Evolutionary conservation across 2,797 vertebrate genomes (phyloP), one percentile per base, ranked within the genome.

Genomic region (Manis javanica): DNA sequence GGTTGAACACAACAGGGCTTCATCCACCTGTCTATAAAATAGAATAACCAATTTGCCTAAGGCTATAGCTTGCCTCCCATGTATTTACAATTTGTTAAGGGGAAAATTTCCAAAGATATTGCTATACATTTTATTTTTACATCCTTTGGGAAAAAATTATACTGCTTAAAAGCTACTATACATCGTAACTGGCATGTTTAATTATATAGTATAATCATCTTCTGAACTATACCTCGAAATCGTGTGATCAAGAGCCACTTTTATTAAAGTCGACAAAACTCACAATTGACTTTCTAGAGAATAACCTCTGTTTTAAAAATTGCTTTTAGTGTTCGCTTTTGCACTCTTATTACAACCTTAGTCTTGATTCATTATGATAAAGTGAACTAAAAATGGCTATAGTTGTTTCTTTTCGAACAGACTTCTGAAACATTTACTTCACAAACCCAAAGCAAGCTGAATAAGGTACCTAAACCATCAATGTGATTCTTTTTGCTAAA

Each of bases 241-340:
- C 24, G 19, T 77, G 95, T 89, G 69, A 72, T 95, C 59, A 90
- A 95, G 66, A 77, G 81, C 31, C 24, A 31, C 21, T 95, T 93
- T 93, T 71, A 91, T 91, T 95, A 93, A 96, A 94, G 95, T 81
- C 91, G 79, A 91, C 66, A 96, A 57, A 89, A 66, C 1, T 87
- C 84, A 91, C 8, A 75, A 79, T 90, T 93, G 68, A 16, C 74
- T 94, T 96, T 75, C 75, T 64, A 66, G 49, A 95, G 53, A 97
- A 96, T 74, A 85, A 84, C 37, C 87, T 96, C 59, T 92, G 34
- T 87, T 92, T 72, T 49, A 85, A 55, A 96, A 53, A 81, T 72
- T 86, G 26, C 24, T 83, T 42, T 79, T 92, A n/a, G 6, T 69
- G 31, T 87, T 97, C 21, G 24, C 84, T 82, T 91, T 91, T 93